These are phyloP conservation scores for Blomia tropicalis DNA, from an alignment of 2,888 invertebrate species.

Conservation along the genomic window DNA sequence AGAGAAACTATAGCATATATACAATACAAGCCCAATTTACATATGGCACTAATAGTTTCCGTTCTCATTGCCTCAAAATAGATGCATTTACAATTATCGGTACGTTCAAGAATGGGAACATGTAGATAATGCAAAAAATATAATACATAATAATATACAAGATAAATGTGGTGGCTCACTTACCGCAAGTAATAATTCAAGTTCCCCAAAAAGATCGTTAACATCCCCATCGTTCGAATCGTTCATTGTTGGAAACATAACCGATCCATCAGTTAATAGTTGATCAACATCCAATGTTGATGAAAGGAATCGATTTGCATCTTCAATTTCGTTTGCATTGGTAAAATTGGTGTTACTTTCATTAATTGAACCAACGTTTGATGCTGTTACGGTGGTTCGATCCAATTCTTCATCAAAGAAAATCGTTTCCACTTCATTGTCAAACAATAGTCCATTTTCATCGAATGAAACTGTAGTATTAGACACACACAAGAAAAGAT, in stretches of 20 bases:
- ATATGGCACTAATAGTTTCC: constrained; percentile 6
- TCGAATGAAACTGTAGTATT: too few relatives aligned
- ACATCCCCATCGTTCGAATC: constrained; percentile 14
- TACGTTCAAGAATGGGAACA: too few relatives aligned
- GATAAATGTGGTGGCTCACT: not conserved
- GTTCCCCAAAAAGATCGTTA: constrained; percentile 21
- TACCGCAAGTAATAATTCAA: constrained; percentile 18
- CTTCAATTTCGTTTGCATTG: constrained; percentile 6
- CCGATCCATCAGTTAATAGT: not conserved
- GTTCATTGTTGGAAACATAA: constrained; percentile 16
- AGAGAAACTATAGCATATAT: not conserved
- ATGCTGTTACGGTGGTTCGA: too few relatives aligned
- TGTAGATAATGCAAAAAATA: too few relatives aligned
- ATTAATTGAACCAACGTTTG: too few relatives aligned
- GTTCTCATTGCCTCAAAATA: constrained; percentile 13
- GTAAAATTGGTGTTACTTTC: not conserved
- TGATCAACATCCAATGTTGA: not conserved
- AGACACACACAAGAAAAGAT: too few relatives aligned
- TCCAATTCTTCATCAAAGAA: too few relatives aligned
- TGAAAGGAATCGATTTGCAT: not conserved
- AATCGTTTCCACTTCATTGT: not conserved
- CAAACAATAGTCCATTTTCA: too few relatives aligned
- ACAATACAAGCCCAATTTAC: not conserved
- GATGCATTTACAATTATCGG: not conserved
- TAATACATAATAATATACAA: too few relatives aligned